Base-by-base conservation (phyloP, 2,797 vertebrate genomes). In the Sitta carolinensis region DNA sequence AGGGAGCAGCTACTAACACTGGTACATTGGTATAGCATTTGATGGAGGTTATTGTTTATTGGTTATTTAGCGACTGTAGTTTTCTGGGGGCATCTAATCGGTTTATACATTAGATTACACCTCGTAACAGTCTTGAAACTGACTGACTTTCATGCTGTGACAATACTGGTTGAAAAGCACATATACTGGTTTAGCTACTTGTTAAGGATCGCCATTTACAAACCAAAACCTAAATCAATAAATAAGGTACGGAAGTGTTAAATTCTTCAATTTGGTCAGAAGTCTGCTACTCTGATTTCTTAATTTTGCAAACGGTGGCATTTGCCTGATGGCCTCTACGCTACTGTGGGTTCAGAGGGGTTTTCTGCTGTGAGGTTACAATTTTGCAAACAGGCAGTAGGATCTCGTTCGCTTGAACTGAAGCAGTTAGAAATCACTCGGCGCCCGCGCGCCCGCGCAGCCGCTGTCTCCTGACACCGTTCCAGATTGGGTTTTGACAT, bases 1-100 rank as follows among this genome's bases (percentile, higher is more conserved):
- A 98, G 98, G 98, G 98, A 98, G 98, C 98, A 98, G 98, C 98
- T 99, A 99, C 98, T 98, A 99, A 99, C 98, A 99, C 98, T 98
- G 98, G 99, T 98, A 99, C 98, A 98, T 98, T 98, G 98, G 98
- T 98, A 98, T 98, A 98, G 98, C 98, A 97, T 97, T 98, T 98
- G 98, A 98, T 98, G 98, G 98, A 98, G 98, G 98, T 98, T 98
- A 98, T 89, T 97, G 98, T 98, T 98, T 98, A 98, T 98, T 98
- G 98, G 98, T 98, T 98, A 98, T 98, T 98, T 97, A 98, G 97
- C 97, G 96, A 98, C 98, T 98, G 98, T 98, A 98, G 97, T 97
- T 97, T 98, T 97, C 90, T 96, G 91, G 97, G 97, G 97, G 96
- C 95, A 97, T 98, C 98, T 98, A 98, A 98, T 97, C 90, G 89